Percentiles rank a stretch among this genome's conserved stretches.
Evolutionary conservation across 2,113 vertebrate species (phyloP).

Genomic region (Probosciger aterrimus): DNA sequence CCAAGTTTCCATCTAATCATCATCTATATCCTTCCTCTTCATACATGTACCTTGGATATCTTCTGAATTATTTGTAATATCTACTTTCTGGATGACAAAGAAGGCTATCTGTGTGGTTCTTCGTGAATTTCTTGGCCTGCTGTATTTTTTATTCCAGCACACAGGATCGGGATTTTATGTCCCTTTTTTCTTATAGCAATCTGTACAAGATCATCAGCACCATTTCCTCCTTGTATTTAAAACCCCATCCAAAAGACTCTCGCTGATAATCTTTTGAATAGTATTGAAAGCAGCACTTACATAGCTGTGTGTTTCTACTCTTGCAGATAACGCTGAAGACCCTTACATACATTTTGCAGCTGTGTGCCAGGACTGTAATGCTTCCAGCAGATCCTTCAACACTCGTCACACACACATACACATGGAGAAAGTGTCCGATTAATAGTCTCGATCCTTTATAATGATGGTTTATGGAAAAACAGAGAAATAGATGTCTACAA

Average conservation of each 20-base stretch:
- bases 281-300: not conserved
- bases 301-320: not conserved
- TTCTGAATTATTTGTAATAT: not conserved
- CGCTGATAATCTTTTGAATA: not conserved
- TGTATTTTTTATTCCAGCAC: not conserved
- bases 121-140: not conserved
- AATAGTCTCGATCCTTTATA: not conserved
- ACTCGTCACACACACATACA: accelerated
- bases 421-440: not conserved
- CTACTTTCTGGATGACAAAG: not conserved
- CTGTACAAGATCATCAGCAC: not conserved
- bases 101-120: not conserved
- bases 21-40: not conserved
- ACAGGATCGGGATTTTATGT: not conserved
- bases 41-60: not conserved
- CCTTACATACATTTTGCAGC: not conserved
- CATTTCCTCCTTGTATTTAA: not conserved
- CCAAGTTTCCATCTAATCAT: not conserved
- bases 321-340: not conserved
- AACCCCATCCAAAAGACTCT: not conserved
- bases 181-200: not conserved
- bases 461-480: not conserved
- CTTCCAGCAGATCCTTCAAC: not conserved
- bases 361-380: not conserved
- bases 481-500: not conserved